A percentile compares a stretch with the other conserved stretches of the same genome.
phyloP scores from a whole-genome alignment of 2,888 invertebrate genomes.

The Watsonalla binaria region DNA sequence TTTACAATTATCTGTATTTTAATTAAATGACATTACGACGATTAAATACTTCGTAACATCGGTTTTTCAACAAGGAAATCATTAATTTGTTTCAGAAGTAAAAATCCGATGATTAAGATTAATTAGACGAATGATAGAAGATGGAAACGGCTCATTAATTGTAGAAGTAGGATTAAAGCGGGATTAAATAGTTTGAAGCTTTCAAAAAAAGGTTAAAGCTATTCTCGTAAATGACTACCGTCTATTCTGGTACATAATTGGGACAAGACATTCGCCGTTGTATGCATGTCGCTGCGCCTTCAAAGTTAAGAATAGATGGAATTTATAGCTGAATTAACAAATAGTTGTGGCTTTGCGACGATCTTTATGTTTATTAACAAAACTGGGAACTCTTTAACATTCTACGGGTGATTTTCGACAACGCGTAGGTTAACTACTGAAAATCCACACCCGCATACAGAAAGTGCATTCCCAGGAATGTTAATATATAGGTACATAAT shows the following conservation, averaged over 20 bases:
- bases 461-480: too few species aligned
- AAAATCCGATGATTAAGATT: too few species aligned
- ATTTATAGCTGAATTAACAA: background rate
- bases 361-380: background rate
- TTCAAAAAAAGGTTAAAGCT: constrained; percentile 12
- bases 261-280: constrained; percentile 8
- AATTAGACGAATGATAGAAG: too few species aligned
- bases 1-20: background rate
- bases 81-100: too few species aligned
- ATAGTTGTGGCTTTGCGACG: background rate
- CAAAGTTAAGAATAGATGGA: background rate
- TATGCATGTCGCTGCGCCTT: background rate
- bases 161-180: too few species aligned
- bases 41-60: background rate
- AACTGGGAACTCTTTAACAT: background rate
- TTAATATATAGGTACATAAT: too few species aligned
- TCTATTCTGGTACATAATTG: constrained; percentile 11
- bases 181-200: too few species aligned
- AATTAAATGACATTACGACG: background rate
- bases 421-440: too few species aligned
- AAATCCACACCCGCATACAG: too few species aligned
- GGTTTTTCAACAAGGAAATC: too few species aligned
- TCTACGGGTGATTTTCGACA: background rate
- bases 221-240: constrained; percentile 12
- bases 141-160: too few species aligned